These are phyloP conservation scores for Dendroctonus valens DNA, from an alignment of 1,140 invertebrate genomes.

Conservation along the genomic window DNA sequence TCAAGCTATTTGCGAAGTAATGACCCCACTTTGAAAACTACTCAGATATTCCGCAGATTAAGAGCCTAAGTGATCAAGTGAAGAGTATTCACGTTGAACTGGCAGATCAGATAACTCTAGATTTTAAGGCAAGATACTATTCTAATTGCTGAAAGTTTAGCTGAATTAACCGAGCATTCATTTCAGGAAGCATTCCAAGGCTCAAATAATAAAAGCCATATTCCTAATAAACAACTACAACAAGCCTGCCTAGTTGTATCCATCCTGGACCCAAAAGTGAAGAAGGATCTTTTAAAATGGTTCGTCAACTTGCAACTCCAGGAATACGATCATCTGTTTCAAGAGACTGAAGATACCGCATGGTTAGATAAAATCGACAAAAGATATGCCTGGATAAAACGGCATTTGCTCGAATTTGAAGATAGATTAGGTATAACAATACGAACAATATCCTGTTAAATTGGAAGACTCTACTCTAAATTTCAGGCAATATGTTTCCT, in stretches of 20 bases:
- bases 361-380: slow-evolving; percentile 97
- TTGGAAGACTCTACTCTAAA: slow-evolving; percentile 2
- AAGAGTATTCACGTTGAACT: slow-evolving; percentile 81
- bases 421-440: slow-evolving; percentile 65
- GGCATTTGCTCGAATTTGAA: slow-evolving; percentile 94
- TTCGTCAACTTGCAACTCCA: slow-evolving; percentile 86
- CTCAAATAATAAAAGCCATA: slow-evolving; percentile 68
- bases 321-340: slow-evolving; percentile 93
- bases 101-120: slow-evolving; percentile 87
- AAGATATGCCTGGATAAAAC: slow-evolving; percentile 95
- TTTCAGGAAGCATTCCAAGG: slow-evolving; percentile 75
- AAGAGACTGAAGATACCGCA: slow-evolving; percentile 91
- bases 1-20: slow-evolving; percentile 96
- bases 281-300: slow-evolving; percentile 87
- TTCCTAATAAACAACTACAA: slow-evolving; percentile 71
- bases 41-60: slow-evolving; percentile 60
- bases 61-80: slow-evolving; percentile 68
- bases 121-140: slow-evolving; percentile 67
- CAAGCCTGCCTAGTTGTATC: slow-evolving; percentile 93
- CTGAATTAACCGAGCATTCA: background rate
- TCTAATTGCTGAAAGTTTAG: background rate
- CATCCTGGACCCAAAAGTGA: slow-evolving; percentile 88
- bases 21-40: slow-evolving; percentile 84
- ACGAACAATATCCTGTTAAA: background rate
- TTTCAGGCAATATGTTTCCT: slow-evolving; percentile 79